Base-by-base conservation (phyloP, 2,888 invertebrate species). In the Venustoraphidia nigricollis region DNA sequence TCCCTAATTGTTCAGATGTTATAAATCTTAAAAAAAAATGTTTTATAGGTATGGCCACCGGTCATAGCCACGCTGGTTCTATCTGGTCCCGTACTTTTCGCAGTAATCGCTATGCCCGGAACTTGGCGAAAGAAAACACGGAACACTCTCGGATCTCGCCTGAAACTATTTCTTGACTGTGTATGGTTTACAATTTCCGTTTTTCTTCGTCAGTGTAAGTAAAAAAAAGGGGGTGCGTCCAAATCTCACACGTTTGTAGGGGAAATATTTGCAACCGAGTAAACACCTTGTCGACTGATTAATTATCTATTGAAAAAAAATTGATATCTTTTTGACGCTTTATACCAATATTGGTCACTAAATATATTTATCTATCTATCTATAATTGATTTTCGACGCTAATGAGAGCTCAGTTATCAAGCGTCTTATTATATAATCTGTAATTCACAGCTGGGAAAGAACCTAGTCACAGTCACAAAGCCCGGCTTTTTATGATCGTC, bases 181-280 rank as follows among this genome's bases (percentile, higher is more conserved):
- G 76, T 81, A 54, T 85, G 85, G 85, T 83, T 81, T 55, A 81
- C 79, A 0, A 73, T 79, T 1, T 77, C 81, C 1, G 68, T 84
- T 35, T 80, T 83, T 56, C 65, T 84, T 36, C 77, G 79, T 53
- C 84, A 84, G 69, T 79, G 84, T 83, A 61, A 66, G 72, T 60
- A 17, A 35, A 36, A 36, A n/a, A 45, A 27, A 5, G 5, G 6
- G 27, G 27, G n/a, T n/a, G n/a, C 27, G 17, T 17, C 4, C n/a
- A n/a, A 17, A 17, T 17, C 17, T 17, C 17, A 17, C 17, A 17
- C 17, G 17, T 17, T 4, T 17, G 17, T 3, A 17, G 17, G 34
- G 3, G 39, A 42, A 39, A 17, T 4, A 17, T 17, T 17, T 17
- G 17, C 2, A 17, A 17, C 17, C 17, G 4, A 17, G 17, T 4